Evolutionary conservation across 2,797 vertebrate species (phyloP).

Genomic region (Columba guinea): DNA sequence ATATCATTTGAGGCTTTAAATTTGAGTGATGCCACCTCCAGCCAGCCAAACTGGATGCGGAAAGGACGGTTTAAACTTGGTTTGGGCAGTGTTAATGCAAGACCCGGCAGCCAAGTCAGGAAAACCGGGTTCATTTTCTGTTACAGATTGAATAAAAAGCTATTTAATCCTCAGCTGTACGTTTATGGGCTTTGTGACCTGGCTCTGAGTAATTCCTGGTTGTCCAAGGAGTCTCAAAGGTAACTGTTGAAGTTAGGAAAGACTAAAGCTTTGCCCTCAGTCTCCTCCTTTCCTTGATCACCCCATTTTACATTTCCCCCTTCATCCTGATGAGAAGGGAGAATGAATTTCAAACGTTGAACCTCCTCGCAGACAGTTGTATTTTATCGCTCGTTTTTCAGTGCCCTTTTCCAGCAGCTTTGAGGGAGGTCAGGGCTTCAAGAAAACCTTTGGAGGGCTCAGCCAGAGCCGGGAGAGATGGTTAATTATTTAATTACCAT

Average conservation of each 20-base stretch:
- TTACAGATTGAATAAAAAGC: too few relatives aligned
- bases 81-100: fast-evolving
- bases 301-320: not conserved
- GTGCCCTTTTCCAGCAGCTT: not conserved
- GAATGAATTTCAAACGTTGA: not conserved
- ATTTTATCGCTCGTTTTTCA: not conserved
- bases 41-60: not conserved
- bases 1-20: not conserved
- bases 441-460: not conserved
- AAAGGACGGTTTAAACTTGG: fast-evolving
- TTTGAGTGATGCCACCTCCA: not conserved
- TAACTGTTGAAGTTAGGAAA: not conserved
- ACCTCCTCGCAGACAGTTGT: not conserved
- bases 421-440: not conserved
- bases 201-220: not conserved
- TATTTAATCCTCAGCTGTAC: not conserved
- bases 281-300: not conserved
- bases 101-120: not conserved
- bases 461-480: fast-evolving
- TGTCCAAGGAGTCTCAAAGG: not conserved
- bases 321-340: not conserved
- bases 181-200: not conserved
- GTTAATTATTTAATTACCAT: not conserved
- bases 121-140: not conserved
- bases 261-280: not conserved